These are phyloP conservation scores for Neotragus pygmaeus DNA, from an alignment of 2,113 vertebrate genomes.

Conservation along the genomic window DNA sequence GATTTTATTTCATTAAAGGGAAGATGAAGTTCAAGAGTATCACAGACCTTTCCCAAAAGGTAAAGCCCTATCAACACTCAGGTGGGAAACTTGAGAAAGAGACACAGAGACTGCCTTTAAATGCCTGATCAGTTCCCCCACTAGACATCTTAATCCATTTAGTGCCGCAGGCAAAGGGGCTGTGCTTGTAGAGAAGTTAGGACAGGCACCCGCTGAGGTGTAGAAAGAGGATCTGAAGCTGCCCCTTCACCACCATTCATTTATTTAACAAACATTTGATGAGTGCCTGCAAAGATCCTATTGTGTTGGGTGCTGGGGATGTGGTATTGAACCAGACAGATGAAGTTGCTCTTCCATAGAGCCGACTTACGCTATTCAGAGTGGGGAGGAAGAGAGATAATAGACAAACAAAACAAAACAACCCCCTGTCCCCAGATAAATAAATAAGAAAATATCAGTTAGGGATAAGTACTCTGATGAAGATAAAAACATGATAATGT, in stretches of 20 bases:
- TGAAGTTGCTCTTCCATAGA: not conserved
- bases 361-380: not conserved
- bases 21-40: not conserved
- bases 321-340: not conserved
- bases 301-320: not conserved
- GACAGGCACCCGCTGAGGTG: not conserved
- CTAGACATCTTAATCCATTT: not conserved
- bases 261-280: not conserved
- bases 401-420: not conserved
- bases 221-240: not conserved
- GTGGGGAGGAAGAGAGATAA: not conserved
- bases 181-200: not conserved
- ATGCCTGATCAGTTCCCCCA: not conserved
- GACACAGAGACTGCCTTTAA: not conserved
- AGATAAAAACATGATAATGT: not conserved
- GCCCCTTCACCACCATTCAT: not conserved
- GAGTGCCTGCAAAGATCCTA: not conserved
- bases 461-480: not conserved
- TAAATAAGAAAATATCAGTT: not conserved
- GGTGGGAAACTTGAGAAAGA: not conserved
- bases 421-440: not conserved
- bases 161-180: not conserved
- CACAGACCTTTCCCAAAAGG: not conserved
- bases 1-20: not conserved
- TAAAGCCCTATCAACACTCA: not conserved